Percentiles rank a stretch among this genome's conserved stretches.
Conservation (phyloP, 1,140 invertebrate genomes). For the Archivesica marissinica region DNA sequence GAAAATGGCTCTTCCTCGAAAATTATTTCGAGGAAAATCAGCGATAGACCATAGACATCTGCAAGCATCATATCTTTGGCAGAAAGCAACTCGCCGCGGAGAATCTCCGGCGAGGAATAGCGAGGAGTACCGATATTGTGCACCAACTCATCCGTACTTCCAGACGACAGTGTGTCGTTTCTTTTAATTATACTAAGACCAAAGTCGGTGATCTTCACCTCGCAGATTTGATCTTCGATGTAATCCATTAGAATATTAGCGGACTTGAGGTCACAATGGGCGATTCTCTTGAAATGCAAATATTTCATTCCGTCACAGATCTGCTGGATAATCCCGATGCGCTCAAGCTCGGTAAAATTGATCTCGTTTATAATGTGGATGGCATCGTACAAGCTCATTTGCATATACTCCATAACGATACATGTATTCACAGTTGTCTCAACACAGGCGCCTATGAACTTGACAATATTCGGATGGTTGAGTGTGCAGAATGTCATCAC, state of each 20-base stretch:
- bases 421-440: slow-evolving; percentile 61
- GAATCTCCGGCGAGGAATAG: slow-evolving; percentile 67
- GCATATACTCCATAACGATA: slow-evolving; percentile 72
- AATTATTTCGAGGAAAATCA: slow-evolving; percentile 59
- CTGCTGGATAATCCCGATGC: not conserved
- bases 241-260: slow-evolving; percentile 11
- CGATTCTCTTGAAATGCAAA: not conserved
- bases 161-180: slow-evolving; percentile 9
- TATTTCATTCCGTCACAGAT: slow-evolving; percentile 36
- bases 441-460: slow-evolving; percentile 64
- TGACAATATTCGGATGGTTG: slow-evolving; percentile 67
- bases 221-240: not conserved
- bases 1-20: slow-evolving; percentile 65
- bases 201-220: slow-evolving; percentile 67
- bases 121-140: slow-evolving; percentile 64
- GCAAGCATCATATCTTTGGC: slow-evolving; percentile 52
- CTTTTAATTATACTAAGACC: slow-evolving; percentile 65
- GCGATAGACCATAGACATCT: slow-evolving; percentile 60
- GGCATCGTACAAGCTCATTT: slow-evolving; percentile 66
- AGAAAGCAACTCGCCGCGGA: slow-evolving; percentile 61
- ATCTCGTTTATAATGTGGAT: slow-evolving; percentile 51
- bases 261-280: slow-evolving; percentile 28
- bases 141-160: not conserved
- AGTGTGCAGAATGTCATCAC: slow-evolving; percentile 57
- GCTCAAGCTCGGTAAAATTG: slow-evolving; percentile 3